Base-by-base conservation (phyloP, 2,113 vertebrate genomes). In the Drymodes brunneopygia region DNA sequence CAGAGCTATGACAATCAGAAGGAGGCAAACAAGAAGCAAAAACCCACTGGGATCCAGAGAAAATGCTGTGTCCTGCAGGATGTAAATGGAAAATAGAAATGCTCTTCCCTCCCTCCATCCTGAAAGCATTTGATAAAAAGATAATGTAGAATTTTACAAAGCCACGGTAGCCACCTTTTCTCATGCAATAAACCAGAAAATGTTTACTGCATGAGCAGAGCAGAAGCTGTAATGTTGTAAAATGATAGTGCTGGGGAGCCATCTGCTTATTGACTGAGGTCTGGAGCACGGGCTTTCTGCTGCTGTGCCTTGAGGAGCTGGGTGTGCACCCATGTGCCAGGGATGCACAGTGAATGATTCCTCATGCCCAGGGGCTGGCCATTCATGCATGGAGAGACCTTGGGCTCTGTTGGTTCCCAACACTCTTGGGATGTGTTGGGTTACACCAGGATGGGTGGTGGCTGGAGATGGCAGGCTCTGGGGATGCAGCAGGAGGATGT, bases 151-250 rank as follows among this genome's bases (percentile, higher is more conserved):
- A 92, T 94, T 97, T 92, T 90, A 89, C 90, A 90, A 88, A 96
- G 61, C 86, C 69, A n/a, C 1, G 1, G 60, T 78, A 87, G 80
- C 80, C 67, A 89, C 71, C 50, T 67, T 89, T 89, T 94, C 74
- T 56, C 84, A 51, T 62, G 78, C 91, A 88, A 61, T 80, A 94
- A 98, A 94, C 78, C 85, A 96, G 96, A 86, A 92, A 97, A 94
- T 91, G 94, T 96, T 97, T 92, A 94, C 92, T 51, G 28, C 92
- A 33, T 80, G 88, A 97, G 84, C 95, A 93, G 95, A 95, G 94
- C 97, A 97, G 89, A 90, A 95, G 89, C 92, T 88, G 67, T 94
- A 95, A 96, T 40, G 36, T 70, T 95, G 92, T 96, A 92, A 96
- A 93, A 94, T 92, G 78, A 81, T 66, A 86, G 71, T 88, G 88